Evolutionary conservation across 2,888 invertebrate species (phyloP), one percentile per base, ranked within the genome.

Genomic region (Zygaena filipendulae): DNA sequence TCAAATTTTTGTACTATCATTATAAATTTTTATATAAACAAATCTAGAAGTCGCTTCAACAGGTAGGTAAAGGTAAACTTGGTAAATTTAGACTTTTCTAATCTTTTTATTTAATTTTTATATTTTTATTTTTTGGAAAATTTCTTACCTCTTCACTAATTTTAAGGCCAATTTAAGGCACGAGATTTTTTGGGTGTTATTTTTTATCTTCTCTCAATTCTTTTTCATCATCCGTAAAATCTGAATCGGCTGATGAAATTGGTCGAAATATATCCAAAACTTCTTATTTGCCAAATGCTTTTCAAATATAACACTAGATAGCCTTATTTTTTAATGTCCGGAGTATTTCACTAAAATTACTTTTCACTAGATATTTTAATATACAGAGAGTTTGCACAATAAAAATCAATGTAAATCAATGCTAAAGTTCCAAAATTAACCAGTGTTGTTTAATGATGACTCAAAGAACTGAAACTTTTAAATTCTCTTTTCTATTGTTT

Each of bases 91-190:
- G 72, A 55, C 57, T 56, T 60, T 59, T 66, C 62, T 64, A 16
- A 16, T 51, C n/a, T n/a, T 58, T 57, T 42, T 47, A 52, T 46
- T 36, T 48, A 59, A 60, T 59, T 63, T 70, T 59, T 55, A 43
- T 42, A 57, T 62, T 69, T 70, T 69, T 67, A 63, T 69, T n/a
- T n/a, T n/a, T n/a, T n/a, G n/a, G n/a, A n/a, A n/a, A n/a, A n/a
- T n/a, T n/a, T n/a, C 72, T 74, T 72, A 75, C 66, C 66, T 71
- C 74, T 74, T 80, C 68, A 70, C 47, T 68, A 61, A 52, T 68
- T 80, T 80, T 80, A 81, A 81, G 80, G 80, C 81, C 81, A 74
- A 80, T 80, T 79, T 79, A 81, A 81, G 81, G 80, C 80, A 80
- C 80, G 55, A 64, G 52, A 57, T 59, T 64, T 70, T 57, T 46